Conservation (phyloP, 2,797 vertebrate genomes). For the Tamandua tetradactyla region DNA sequence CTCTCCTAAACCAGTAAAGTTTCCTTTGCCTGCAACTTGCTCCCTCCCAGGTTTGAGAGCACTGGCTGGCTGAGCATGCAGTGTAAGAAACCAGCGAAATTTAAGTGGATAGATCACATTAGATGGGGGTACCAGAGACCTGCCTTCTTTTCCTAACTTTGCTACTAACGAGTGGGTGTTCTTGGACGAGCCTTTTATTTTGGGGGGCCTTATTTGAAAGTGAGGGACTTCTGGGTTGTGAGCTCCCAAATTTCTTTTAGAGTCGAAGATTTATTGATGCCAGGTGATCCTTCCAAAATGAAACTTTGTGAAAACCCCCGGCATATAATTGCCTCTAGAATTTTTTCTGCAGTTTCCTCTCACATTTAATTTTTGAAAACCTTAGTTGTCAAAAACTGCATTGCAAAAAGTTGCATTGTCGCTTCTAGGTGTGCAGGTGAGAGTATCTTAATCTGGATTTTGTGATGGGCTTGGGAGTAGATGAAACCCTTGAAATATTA, state of each 20-base stretch:
- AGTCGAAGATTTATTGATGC: neutral
- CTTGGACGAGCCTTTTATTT: neutral
- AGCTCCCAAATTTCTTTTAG: neutral
- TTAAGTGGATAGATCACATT: neutral
- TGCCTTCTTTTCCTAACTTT: neutral
- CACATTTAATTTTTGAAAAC: neutral
- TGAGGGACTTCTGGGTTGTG: neutral
- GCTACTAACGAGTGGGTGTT: neutral
- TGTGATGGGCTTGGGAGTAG: neutral
- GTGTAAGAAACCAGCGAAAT: neutral
- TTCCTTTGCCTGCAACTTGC: neutral
- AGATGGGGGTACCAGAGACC: neutral
- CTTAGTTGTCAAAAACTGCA: neutral
- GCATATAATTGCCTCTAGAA: neutral
- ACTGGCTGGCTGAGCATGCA: neutral
- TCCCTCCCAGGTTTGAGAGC: neutral
- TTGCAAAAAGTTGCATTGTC: neutral
- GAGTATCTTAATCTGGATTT: neutral
- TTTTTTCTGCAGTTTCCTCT: neutral
- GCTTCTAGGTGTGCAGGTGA: neutral
- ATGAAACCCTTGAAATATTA: neutral
- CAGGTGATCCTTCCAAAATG: neutral
- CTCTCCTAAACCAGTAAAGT: no score
- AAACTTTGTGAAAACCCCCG: neutral
- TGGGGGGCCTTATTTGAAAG: neutral